phyloP scores from a whole-genome alignment of 53 echinoderm and acorn worm genomes.

The Luidia sarsii region DNA sequence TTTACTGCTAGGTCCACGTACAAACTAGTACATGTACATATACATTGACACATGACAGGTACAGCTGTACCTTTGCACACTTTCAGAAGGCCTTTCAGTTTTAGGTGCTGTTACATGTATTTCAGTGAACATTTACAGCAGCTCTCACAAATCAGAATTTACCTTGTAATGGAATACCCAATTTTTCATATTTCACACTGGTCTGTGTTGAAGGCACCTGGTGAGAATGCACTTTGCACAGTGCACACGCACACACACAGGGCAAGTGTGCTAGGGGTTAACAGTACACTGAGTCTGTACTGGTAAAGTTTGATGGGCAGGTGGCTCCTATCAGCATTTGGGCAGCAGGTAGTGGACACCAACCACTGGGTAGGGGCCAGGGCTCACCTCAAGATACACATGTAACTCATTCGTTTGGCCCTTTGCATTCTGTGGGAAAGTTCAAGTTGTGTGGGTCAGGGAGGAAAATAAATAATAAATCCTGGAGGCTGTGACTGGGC shows the following conservation, averaged over 20 bases:
- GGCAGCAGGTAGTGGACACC: conserved; percentile 3
- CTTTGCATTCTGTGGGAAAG: conserved; percentile 32
- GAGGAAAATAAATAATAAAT: no score
- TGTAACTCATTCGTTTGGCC: conserved; percentile 49
- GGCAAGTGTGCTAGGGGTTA: conserved; percentile 20
- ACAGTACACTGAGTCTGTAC: conserved; percentile 26
- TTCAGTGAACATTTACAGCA: no score
- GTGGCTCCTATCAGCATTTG: conserved; percentile 17
- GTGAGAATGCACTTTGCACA: conserved; percentile 12
- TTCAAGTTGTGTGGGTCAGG: conserved; percentile 7
- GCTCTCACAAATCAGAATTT: conserved; percentile 10
- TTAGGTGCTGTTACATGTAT: no score
- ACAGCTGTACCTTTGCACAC: no score
- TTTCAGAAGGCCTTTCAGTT: no score
- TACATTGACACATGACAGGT: no score
- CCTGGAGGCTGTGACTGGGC: no score
- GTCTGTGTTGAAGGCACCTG: conserved; percentile 15
- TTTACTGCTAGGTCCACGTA: no score
- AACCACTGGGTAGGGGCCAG: conserved; percentile 20
- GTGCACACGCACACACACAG: neutral
- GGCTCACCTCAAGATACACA: conserved; percentile 41
- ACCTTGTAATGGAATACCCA: conserved; percentile 4
- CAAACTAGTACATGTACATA: no score
- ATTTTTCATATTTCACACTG: neutral
- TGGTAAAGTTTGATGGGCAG: conserved; percentile 8